phyloP scores from a whole-genome alignment of 2,113 vertebrate species.

The Apus apus region DNA sequence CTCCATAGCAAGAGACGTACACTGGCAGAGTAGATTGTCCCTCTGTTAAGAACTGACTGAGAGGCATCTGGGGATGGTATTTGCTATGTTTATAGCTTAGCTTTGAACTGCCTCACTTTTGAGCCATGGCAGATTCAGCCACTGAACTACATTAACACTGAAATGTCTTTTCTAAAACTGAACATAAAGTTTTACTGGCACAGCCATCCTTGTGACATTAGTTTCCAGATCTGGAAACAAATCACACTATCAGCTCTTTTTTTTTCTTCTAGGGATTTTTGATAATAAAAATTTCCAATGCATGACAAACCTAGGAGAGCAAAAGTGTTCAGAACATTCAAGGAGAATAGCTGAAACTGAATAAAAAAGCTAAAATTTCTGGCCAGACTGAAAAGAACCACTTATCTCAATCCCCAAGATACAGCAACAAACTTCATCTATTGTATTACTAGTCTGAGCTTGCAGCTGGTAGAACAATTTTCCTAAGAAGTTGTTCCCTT shows the following conservation, averaged over 20 bases:
- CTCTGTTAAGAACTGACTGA: background rate
- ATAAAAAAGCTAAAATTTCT: background rate
- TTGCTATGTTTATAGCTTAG: background rate
- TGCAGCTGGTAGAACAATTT: constrained; percentile 4
- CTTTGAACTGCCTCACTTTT: background rate
- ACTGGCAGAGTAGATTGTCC: background rate
- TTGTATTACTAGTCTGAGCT: background rate
- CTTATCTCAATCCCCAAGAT: background rate
- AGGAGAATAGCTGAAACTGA: background rate
- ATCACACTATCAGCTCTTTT: background rate
- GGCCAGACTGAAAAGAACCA: background rate
- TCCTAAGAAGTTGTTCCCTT: background rate
- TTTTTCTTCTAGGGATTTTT: background rate
- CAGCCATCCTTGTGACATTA: background rate
- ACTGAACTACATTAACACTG: background rate
- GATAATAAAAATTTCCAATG: background rate
- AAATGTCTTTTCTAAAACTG: background rate
- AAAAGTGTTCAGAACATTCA: background rate
- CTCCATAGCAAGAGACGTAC: fast-evolving
- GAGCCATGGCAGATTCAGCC: background rate
- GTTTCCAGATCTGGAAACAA: background rate
- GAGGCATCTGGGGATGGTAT: background rate
- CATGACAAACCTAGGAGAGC: background rate
- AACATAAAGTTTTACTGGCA: background rate
- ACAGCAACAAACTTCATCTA: background rate